Evolutionary conservation across 2,888 invertebrate species (phyloP).

Genomic region (Stenichneumon culpator): DNA sequence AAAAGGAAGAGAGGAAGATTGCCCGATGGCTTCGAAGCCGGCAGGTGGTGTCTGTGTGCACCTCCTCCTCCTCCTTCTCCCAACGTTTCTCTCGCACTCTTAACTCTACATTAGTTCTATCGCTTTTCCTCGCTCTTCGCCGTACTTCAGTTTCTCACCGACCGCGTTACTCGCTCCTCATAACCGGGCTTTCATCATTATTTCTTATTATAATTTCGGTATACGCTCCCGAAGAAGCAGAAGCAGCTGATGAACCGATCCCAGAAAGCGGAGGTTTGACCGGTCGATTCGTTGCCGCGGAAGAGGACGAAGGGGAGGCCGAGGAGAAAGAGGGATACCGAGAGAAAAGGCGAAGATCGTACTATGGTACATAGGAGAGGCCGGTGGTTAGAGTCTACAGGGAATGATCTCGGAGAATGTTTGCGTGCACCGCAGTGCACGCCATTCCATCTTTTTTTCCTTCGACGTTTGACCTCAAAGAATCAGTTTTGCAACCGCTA

Average conservation of each 20-base stretch:
- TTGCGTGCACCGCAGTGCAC: slow-evolving; percentile 20
- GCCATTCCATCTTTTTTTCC: background rate
- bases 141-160: slow-evolving; percentile 36
- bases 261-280: slow-evolving; percentile 49
- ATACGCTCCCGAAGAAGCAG: slow-evolving; percentile 35
- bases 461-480: background rate
- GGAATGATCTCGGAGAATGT: slow-evolving; percentile 32
- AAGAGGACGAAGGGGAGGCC: slow-evolving; percentile 44
- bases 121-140: slow-evolving; percentile 33
- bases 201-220: slow-evolving; percentile 80
- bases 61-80: slow-evolving; percentile 47
- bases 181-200: slow-evolving; percentile 75
- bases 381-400: slow-evolving; percentile 37
- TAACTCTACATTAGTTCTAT: background rate
- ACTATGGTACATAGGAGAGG: slow-evolving; percentile 44
- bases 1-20: slow-evolving; percentile 49
- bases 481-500: slow-evolving; percentile 3
- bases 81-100: slow-evolving; percentile 53
- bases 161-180: slow-evolving; percentile 50
- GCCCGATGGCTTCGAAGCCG: slow-evolving; percentile 64
- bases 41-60: slow-evolving; percentile 70
- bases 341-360: slow-evolving; percentile 39
- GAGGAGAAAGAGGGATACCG: slow-evolving; percentile 24
- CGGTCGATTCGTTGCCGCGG: slow-evolving; percentile 11
- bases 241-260: slow-evolving; percentile 77